Percentiles rank a stretch among this genome's conserved stretches.
Evolutionary conservation across 92 coral and sea anemone genomes (phyloP).

Genomic region (Heteractis magnifica): DNA sequence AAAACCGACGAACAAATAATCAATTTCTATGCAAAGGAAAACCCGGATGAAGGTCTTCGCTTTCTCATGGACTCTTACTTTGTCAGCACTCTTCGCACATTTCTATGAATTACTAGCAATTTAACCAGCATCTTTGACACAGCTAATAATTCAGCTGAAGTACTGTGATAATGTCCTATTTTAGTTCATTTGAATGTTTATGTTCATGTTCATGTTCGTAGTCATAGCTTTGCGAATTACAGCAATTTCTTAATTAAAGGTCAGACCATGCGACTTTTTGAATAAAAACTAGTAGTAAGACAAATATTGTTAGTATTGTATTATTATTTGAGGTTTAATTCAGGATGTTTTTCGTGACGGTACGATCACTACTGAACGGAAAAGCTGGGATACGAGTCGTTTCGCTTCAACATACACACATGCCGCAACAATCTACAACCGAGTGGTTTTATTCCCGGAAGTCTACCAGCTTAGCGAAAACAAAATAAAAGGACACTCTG

Average conservation of each 20-base stretch:
- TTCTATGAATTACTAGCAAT: background rate
- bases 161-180: background rate
- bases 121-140: background rate
- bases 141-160: background rate
- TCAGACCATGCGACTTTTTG: background rate
- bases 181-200: background rate
- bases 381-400: too few species aligned
- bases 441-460: too few species aligned
- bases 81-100: conserved; percentile 60
- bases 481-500: too few species aligned
- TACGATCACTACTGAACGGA: too few species aligned
- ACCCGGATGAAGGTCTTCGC: conserved; percentile 65
- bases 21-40: conserved; percentile 65
- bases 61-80: conserved; percentile 60
- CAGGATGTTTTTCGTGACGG: too few species aligned
- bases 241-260: too few species aligned
- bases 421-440: too few species aligned
- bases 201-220: too few species aligned
- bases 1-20: conserved; percentile 59
- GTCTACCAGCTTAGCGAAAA: too few species aligned
- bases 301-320: background rate
- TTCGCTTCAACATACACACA: too few species aligned
- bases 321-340: background rate
- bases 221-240: too few species aligned
- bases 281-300: background rate